Conservation (phyloP, 2,113 vertebrate genomes). For the Otolemur garnettii region DNA sequence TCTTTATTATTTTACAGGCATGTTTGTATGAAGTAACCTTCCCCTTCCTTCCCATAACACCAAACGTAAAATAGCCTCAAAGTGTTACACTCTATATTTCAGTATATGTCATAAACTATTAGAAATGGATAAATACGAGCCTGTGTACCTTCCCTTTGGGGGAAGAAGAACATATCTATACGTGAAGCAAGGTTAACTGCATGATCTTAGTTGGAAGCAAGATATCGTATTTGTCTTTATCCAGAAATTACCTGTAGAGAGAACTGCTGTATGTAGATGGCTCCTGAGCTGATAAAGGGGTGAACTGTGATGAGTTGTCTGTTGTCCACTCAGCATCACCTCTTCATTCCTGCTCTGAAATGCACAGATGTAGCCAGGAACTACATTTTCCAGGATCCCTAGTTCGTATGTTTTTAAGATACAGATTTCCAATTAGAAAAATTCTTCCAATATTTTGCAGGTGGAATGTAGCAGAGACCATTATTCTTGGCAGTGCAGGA, state of each 20-base stretch:
- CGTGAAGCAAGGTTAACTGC: background rate
- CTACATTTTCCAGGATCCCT: background rate
- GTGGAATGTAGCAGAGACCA: background rate
- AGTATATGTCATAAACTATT: background rate
- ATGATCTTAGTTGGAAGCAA: background rate
- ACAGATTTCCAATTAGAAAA: background rate
- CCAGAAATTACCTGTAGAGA: background rate
- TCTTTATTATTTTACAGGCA: constrained; percentile 19
- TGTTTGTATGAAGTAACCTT: background rate
- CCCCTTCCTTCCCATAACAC: background rate
- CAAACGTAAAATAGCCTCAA: background rate
- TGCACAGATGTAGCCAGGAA: background rate
- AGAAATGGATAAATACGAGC: background rate
- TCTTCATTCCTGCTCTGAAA: background rate
- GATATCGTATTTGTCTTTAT: background rate
- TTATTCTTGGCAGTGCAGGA: background rate
- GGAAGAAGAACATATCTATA: background rate
- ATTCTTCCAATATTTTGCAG: background rate
- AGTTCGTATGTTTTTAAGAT: background rate
- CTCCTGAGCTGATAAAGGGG: background rate
- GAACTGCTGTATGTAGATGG: background rate
- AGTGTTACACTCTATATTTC: background rate
- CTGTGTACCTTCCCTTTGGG: background rate
- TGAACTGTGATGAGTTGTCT: background rate
- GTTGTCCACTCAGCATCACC: background rate